Evolutionary conservation across 2,888 invertebrate genomes (phyloP), one percentile per base, ranked within the genome.

Genomic region (Drosophila borborema): DNA sequence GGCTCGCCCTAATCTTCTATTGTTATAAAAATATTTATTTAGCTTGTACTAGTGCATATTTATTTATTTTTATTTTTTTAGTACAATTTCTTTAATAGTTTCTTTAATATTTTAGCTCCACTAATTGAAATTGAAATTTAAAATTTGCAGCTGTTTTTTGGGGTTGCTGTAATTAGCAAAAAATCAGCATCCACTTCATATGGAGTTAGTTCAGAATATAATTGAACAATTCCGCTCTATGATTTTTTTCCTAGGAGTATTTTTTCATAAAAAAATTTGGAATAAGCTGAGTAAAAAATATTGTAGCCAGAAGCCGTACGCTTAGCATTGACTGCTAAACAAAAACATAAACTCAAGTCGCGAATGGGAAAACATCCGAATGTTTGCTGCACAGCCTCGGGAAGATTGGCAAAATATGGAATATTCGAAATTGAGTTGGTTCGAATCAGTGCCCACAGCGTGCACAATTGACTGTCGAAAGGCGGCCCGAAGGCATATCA

Each of bases 371-470:
- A 54, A 2, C 2, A 38, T 36, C 0, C 36, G 54, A 46, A 43
- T 48, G 38, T 60, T 41, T 16, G 43, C n/a, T 38, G 14, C 31
- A 23, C 10, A 9, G 64, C 74, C 59, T 9, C 40, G 14, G 41
- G 79, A 58, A 3, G 46, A 55, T 20, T 54, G 45, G 5, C 6
- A 5, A 66, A 78, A 66, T 73, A 51, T 55, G 54, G 23, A 41
- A 40, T 28, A 64, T 60, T 34, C 55, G 62, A 46, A 28, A 14
- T 60, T 49, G 54, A 64, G 23, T 46, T 41, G 48, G 41, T 16
- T 64, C 31, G 55, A 31, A 3, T 38, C 58, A 43, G 54, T 40
- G 49, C 43, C 28, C 12, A 10, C 14, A 51, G 49, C 58, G 69
- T 38, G 31, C 23, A 41, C 34, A 74, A 49, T 66, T 36, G 45